Base-by-base conservation (phyloP, 2,797 vertebrate species). In the Chrysocyon brachyurus region DNA sequence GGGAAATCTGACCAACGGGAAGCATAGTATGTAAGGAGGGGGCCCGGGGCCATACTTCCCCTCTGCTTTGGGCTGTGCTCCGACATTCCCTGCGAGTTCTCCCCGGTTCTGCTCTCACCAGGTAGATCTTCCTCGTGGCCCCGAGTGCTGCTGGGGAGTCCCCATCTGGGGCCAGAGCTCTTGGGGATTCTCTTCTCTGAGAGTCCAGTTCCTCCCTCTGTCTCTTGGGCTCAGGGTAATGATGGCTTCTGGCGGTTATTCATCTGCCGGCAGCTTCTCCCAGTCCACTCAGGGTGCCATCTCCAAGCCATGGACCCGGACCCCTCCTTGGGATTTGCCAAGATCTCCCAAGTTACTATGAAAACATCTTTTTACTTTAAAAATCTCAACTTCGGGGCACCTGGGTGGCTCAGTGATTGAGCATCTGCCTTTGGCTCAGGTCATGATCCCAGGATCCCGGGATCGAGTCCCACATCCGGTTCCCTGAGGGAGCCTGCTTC, bases 41-140 rank as follows among this genome's bases (percentile, higher is more conserved):
- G 57, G 24, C 24, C 31, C 0, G 2, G 59, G 72, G 66, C 28
- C 2, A 10, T 12, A 8, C 36, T 5, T 28, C 31, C 6, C 1
- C 36, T 19, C 36, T 11, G 68, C 7, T 0, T n/a, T 5, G 28
- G 70, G 52, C 16, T 3, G 36, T 2, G 2, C 56, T 8, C 56
- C 4, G 72, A 21, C 9, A 1, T 19, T 4, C 26, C 28, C 28
- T 26, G 40, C 2, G 10, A 26, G 7, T 31, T 19, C 61, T 40
- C 49, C 11, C 1, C 10, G 24, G 36, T 28, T 33, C 72, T 6
- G 21, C 31, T 12, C 19, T 12, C 17, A 0, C 59, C 49, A 5
- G 22, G 5, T 19, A 11, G 66, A 9, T 36, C 66, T 33, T 22
- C 66, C 17, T 1, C 3, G 3, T 31, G 59, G 26, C 36, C n/a